Evolutionary conservation across 2,888 invertebrate species (phyloP).

Genomic region (Tenthredo mesomela): DNA sequence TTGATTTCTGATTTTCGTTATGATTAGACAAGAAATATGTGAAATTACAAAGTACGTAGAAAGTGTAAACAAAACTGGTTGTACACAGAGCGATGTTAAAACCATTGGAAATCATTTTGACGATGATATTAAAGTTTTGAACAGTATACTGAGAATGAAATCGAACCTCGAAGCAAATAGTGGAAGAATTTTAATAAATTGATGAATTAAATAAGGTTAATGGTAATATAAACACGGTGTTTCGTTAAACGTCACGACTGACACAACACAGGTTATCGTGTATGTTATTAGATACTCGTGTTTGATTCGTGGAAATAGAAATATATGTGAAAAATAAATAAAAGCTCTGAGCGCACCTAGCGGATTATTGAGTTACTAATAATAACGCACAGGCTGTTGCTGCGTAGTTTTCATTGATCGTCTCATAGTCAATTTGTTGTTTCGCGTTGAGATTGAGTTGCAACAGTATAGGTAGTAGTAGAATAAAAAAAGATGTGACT

Average conservation of each 20-base stretch:
- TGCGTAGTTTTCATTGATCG: constrained; percentile 52
- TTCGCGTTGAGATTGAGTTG: neutral
- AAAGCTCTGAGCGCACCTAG: neutral
- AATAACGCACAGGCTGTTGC: constrained; percentile 29
- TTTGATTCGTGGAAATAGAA: neutral
- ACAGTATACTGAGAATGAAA: neutral
- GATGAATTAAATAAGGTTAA: neutral
- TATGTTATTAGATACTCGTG: neutral
- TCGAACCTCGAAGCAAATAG: neutral
- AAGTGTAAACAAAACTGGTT: constrained; percentile 78
- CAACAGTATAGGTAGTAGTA: too few species aligned
- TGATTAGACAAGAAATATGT: constrained; percentile 81
- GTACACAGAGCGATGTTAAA: constrained; percentile 73
- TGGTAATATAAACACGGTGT: neutral
- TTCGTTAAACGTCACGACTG: constrained; percentile 4
- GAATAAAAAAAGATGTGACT: constrained; percentile 27
- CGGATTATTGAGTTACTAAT: constrained; percentile 1
- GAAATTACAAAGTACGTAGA: constrained; percentile 80
- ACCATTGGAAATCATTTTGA: constrained; percentile 68
- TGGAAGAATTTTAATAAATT: neutral
- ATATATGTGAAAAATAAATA: constrained; percentile 27
- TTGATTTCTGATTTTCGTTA: constrained; percentile 68
- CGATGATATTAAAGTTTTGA: neutral
- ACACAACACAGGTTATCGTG: constrained; percentile 20
- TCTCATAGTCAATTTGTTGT: neutral